phyloP scores from a whole-genome alignment of 2,888 invertebrate species.

The Drosophila trichaetosa region DNA sequence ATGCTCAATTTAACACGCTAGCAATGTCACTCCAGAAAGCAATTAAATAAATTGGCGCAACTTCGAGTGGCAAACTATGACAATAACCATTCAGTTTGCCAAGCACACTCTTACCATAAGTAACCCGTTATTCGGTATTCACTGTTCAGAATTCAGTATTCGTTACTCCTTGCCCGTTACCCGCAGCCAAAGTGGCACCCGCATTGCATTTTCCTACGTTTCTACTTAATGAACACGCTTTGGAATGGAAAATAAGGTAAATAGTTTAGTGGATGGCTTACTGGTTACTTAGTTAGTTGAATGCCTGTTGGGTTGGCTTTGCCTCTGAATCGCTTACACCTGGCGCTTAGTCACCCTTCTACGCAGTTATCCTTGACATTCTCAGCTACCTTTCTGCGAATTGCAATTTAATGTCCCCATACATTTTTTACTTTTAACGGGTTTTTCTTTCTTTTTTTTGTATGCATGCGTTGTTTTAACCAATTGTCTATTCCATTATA shows the following conservation, averaged over 20 bases:
- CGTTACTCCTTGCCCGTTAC: constrained; percentile 1
- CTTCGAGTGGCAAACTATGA: constrained; percentile 58
- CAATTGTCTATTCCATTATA: constrained; percentile 36
- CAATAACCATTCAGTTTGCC: constrained; percentile 53
- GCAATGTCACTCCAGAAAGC: constrained; percentile 46
- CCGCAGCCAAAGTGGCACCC: constrained; percentile 31
- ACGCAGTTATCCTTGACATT: constrained; percentile 62
- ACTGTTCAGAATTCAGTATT: neutral
- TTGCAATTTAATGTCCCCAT: constrained; percentile 33
- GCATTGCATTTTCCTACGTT: constrained; percentile 28
- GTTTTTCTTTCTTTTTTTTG: constrained; percentile 24
- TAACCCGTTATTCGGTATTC: constrained; percentile 37
- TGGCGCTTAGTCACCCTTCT: constrained; percentile 60
- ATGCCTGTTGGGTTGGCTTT: constrained; percentile 18
- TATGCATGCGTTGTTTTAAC: constrained; percentile 21
- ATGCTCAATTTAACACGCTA: constrained; percentile 62
- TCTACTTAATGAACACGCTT: constrained; percentile 42
- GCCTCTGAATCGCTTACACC: constrained; percentile 41
- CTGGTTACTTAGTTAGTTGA: constrained; percentile 31
- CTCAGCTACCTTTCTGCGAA: constrained; percentile 52
- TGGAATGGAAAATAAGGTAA: constrained; percentile 51
- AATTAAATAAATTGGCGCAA: constrained; percentile 71
- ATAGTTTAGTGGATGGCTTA: constrained; percentile 53
- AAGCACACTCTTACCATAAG: constrained; percentile 32
- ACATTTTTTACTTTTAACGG: constrained; percentile 57